Percentiles rank a stretch among this genome's conserved stretches.
Evolutionary conservation across 2,113 vertebrate genomes (phyloP).

Genomic region (Mastomys coucha): DNA sequence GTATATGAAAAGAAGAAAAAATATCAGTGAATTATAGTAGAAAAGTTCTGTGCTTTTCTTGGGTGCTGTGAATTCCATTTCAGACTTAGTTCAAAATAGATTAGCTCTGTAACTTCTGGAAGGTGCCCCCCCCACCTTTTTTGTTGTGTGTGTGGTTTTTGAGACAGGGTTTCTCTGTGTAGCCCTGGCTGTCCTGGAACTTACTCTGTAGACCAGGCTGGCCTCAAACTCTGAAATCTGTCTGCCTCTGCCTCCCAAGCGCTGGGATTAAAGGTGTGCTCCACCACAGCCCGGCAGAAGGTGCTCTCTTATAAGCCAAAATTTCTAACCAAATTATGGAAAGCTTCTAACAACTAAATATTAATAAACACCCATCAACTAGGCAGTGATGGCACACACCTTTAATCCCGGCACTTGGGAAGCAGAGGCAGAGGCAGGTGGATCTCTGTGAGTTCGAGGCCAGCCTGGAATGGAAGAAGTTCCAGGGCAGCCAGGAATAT

Average conservation of each 20-base stretch:
- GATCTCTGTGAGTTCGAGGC: not conserved
- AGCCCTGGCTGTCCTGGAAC: too few relatives aligned
- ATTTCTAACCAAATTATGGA: not conserved
- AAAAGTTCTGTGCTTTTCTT: constrained; percentile 11
- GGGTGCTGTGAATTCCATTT: not conserved
- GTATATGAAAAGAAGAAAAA: not conserved
- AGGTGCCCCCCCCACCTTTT: too few relatives aligned
- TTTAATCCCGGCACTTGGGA: not conserved
- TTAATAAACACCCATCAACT: not conserved
- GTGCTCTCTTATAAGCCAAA: not conserved
- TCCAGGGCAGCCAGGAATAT: not conserved
- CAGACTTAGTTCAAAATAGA: not conserved
- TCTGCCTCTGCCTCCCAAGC: too few relatives aligned
- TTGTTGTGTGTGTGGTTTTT: too few relatives aligned
- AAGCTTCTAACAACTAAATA: not conserved
- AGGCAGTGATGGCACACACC: not conserved
- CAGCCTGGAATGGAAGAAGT: not conserved
- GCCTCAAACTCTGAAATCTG: too few relatives aligned
- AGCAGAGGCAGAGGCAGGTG: not conserved
- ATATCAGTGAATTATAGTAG: not conserved
- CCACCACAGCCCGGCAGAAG: too few relatives aligned
- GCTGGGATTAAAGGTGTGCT: too few relatives aligned
- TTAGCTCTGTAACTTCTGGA: not conserved
- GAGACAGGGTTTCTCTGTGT: too few relatives aligned
- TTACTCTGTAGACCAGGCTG: too few relatives aligned